A percentile compares a stretch with the other conserved stretches of the same genome.
Evolutionary conservation across 2,113 vertebrate species (phyloP).

Genomic region (Grammomys dolichurus): DNA sequence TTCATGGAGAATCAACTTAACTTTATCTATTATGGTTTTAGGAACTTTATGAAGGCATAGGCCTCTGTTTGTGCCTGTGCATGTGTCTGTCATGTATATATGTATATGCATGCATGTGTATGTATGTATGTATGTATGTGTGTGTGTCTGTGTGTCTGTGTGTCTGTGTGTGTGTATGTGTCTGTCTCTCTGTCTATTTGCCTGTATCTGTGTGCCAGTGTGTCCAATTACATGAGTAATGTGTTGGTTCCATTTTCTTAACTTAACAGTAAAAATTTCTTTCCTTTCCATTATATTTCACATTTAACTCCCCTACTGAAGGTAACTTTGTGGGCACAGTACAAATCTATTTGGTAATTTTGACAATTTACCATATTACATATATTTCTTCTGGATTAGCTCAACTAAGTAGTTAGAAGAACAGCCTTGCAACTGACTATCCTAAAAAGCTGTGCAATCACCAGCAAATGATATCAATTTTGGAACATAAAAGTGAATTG

Average conservation of each 20-base stretch:
- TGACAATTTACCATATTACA: slow-evolving; percentile 54
- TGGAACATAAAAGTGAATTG: neutral
- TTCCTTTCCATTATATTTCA: neutral
- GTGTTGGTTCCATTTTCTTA: slow-evolving; percentile 29
- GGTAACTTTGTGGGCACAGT: neutral
- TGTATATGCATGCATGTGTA: neutral
- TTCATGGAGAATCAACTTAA: neutral
- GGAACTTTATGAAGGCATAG: neutral
- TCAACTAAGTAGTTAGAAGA: slow-evolving; percentile 48
- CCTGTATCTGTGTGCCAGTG: neutral
- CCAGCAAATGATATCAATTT: slow-evolving; percentile 58
- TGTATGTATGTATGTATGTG: neutral
- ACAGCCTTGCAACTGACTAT: neutral
- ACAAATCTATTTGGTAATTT: slow-evolving; percentile 50
- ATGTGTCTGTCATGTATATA: too few species aligned
- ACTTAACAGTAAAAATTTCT: neutral
- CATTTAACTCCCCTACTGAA: neutral
- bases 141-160: neutral
- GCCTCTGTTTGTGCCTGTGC: neutral
- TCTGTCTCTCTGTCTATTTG: too few species aligned
- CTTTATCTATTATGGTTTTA: neutral
- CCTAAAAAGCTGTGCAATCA: slow-evolving; percentile 30
- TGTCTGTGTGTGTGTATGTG: neutral
- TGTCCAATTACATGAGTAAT: neutral
- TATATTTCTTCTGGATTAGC: slow-evolving; percentile 51